Conservation (phyloP, 2,888 invertebrate species). For the Drosophila pseudotalamancana region DNA sequence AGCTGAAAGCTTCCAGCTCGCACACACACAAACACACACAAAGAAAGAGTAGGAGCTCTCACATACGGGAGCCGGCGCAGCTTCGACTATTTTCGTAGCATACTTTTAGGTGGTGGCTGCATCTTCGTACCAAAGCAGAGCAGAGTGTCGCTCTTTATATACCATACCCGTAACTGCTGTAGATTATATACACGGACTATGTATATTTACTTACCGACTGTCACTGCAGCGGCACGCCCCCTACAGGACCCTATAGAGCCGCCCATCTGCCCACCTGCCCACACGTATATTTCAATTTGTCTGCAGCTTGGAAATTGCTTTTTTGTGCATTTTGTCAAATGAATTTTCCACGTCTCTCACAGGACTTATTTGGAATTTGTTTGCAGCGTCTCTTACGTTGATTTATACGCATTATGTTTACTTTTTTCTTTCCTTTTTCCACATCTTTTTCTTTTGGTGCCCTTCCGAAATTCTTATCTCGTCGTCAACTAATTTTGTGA, state of each 20-base stretch:
- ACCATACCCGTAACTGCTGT: conserved; percentile 18
- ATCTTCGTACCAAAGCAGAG: conserved; percentile 63
- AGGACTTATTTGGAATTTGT: conserved; percentile 77
- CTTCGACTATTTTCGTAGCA: conserved; percentile 77
- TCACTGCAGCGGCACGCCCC: conserved; percentile 67
- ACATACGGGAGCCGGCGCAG: conserved; percentile 62
- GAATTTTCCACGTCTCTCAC: conserved; percentile 77
- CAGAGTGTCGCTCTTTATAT: conserved; percentile 37
- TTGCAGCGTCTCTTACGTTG: conserved; percentile 63
- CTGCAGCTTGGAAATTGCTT: conserved; percentile 80
- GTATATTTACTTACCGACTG: conserved; percentile 71
- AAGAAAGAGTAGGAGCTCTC: conserved; percentile 57
- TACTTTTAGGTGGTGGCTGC: conserved; percentile 79
- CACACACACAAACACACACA: conserved; percentile 31
- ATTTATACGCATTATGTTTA: conserved; percentile 72
- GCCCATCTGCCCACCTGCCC: conserved; percentile 30
- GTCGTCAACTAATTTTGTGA: conserved; percentile 78
- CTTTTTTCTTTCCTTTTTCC: neutral
- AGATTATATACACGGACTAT: conserved; percentile 16
- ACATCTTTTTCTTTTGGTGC: conserved; percentile 25
- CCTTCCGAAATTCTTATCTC: conserved; percentile 74
- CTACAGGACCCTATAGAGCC: neutral
- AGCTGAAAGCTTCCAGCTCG: conserved; percentile 34
- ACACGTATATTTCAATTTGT: conserved; percentile 77
- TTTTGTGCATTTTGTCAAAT: conserved; percentile 81